Evolutionary conservation across 2,888 invertebrate species (phyloP), one percentile per base, ranked within the genome.

Genomic region (Lasius fuliginosus): DNA sequence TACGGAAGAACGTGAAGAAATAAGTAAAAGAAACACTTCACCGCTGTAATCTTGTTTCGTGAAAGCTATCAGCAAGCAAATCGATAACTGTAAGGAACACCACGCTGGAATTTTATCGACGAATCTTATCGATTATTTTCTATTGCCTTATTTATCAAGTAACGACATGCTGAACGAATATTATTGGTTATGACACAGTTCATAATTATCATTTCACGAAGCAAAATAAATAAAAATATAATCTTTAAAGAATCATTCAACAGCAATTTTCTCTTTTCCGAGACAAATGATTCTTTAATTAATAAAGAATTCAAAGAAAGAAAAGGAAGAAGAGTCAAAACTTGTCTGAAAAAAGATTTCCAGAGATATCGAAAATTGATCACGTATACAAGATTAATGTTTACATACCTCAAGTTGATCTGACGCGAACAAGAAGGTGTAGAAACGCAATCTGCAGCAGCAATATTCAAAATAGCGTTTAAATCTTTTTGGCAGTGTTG

Each of bases 401-500:
- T 89, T 88, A 88, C 88, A 90, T 90, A 88, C 69, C 82, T 89
- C 88, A 75, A 71, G 65, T 73, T 83, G 75, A 76, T 74, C 64
- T 82, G 68, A 33, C 30, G n/a, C 68, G 40, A 75, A 71, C 46
- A 81, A 71, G 82, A 83, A 82, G 71, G 75, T 65, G 77, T 71
- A 74, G 75, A 64, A 84, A 83, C 85, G 84, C 82, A 81, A 85
- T 83, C 76, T 69, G 62, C 64, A 84, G 69, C 69, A 82, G 40
- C 62, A 68, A 73, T 65, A 75, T 86, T 75, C 40, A 36, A 73
- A 53, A 30, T 82, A 84, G 40, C 27, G 36, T 69, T 73, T 85
- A 88, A 58, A 81, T 90, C 84, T 88, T 86, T 77, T 83, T 83
- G 71, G 56, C 75, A 68, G 76, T 89, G 91, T 92, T 91, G 71